Base-by-base conservation (phyloP, 35 echinoderm and acorn worm genomes). In the Acanthaster planci region DNA sequence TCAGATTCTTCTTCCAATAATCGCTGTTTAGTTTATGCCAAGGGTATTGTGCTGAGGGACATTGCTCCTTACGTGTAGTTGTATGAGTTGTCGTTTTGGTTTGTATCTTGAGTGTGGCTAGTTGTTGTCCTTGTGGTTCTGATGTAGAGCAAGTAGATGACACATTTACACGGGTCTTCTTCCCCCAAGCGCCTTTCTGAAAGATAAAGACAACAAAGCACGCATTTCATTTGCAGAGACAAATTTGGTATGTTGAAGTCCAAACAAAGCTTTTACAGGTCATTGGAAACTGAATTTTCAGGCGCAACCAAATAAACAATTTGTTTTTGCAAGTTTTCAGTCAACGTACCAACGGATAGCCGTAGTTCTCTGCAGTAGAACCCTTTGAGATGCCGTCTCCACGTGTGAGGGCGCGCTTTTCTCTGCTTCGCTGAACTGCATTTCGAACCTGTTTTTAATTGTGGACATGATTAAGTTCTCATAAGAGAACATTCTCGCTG, bases 321-420 rank as follows among this genome's bases (percentile, higher is more conserved):
- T 59, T 59, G 17, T n/a, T n/a, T 18, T 59, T n/a, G 27, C 27
- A n/a, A 21, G 17, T 59, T 7, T n/a, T 18, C 16, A 59, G 19
- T 59, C 5, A 59, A 27, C 18, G 30, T 31, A 31, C 26, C 64
- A 72, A 35, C 22, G 26, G 26, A 34, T 72, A 23, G 64, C 42
- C 26, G 64, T 35, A 72, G 64, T 72, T 72, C 14, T 72, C 64
- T 27, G 59, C 19, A 67, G 64, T 72, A 19, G 64, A 72, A 31
- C 14, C 7, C 9, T 72, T 64, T 16, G 81, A 83, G 23, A 37
- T 23, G n/a, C 26, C 51, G 19, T 83, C 81, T 15, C 81, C 81
- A 8, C 81, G 38, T 1, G 81, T 83, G 21, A 83, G 53, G 38
- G 81, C 81, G 8, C 51, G 32, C 30, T 83, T 83, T 57, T 83